phyloP scores from a whole-genome alignment of 2,797 vertebrate species.

The Eulemur coronatus region DNA sequence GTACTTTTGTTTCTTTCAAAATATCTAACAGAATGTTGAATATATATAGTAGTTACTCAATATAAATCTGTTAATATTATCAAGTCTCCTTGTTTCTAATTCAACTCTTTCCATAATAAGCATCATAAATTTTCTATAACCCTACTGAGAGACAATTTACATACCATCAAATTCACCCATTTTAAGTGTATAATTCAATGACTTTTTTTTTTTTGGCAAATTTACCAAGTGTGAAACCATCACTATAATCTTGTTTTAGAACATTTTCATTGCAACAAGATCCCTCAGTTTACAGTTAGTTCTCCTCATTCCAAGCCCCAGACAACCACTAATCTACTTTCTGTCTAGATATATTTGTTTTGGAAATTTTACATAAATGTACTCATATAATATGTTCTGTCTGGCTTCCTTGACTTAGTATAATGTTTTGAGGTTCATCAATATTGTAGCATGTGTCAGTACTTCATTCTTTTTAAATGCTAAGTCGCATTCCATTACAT shows the following conservation, averaged over 20 bases:
- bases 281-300: neutral
- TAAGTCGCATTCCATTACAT: neutral
- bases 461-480: neutral
- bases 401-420: neutral
- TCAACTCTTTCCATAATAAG: constrained; percentile 8
- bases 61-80: constrained; percentile 10
- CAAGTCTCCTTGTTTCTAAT: constrained; percentile 45
- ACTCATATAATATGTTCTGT: neutral
- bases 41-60: neutral
- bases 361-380: neutral
- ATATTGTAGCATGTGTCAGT: neutral
- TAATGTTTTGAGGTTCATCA: neutral
- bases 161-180: neutral
- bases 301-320: neutral
- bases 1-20: constrained; percentile 23
- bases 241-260: neutral
- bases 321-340: neutral
- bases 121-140: neutral
- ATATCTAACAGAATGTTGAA: neutral
- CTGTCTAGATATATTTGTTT: neutral
- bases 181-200: neutral
- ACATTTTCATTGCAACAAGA: neutral
- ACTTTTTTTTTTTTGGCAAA: neutral
- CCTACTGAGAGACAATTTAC: neutral
- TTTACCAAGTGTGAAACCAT: neutral